Evolutionary conservation across 37 sponge, comb jelly and placozoan genomes (phyloP).

Genomic region (Halisarca cf. caerulea): DNA sequence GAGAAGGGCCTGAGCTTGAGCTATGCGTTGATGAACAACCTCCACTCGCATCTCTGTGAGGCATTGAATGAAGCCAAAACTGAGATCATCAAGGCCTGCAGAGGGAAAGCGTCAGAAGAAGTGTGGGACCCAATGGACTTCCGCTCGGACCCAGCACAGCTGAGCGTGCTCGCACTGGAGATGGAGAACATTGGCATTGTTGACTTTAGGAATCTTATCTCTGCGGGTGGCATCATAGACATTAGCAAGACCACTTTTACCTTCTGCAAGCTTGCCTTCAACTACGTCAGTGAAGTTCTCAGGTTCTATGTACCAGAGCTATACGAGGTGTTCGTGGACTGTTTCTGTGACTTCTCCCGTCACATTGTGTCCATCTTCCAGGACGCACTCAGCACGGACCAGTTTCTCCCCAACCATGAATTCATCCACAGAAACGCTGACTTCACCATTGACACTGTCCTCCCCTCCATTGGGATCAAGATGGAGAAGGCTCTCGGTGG

Average conservation of each 20-base stretch:
- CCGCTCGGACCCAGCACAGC: constrained; percentile 45
- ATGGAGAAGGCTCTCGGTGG: constrained; percentile 44
- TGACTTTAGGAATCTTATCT: constrained; percentile 61
- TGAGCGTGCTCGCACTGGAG: constrained; percentile 53
- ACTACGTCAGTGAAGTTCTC: constrained; percentile 53
- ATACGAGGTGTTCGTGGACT: constrained; percentile 46
- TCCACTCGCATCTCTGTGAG: constrained; percentile 43
- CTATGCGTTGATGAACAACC: constrained; percentile 44
- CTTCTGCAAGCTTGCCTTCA: constrained; percentile 52
- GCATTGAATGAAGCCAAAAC: constrained; percentile 46
- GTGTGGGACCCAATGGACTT: constrained; percentile 74
- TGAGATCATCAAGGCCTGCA: constrained; percentile 41
- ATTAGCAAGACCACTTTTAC: constrained; percentile 65
- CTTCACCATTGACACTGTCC: constrained; percentile 64
- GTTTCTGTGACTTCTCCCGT: constrained; percentile 63
- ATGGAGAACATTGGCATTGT: constrained; percentile 71
- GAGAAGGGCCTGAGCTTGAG: constrained; percentile 54
- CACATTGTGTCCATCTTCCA: constrained; percentile 46
- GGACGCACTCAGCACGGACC: constrained; percentile 53
- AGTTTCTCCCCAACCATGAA: constrained; percentile 38
- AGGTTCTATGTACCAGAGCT: constrained; percentile 69
- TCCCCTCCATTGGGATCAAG: constrained; percentile 54
- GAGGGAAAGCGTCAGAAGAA: constrained; percentile 49
- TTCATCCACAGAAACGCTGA: constrained; percentile 60
- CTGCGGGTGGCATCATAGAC: constrained; percentile 55